Percentiles rank a stretch among this genome's conserved stretches.
These are phyloP conservation scores for Mnemiopsis leidyi DNA, from an alignment of 37 sponge, comb jelly and placozoan genomes.

Conservation along the genomic window DNA sequence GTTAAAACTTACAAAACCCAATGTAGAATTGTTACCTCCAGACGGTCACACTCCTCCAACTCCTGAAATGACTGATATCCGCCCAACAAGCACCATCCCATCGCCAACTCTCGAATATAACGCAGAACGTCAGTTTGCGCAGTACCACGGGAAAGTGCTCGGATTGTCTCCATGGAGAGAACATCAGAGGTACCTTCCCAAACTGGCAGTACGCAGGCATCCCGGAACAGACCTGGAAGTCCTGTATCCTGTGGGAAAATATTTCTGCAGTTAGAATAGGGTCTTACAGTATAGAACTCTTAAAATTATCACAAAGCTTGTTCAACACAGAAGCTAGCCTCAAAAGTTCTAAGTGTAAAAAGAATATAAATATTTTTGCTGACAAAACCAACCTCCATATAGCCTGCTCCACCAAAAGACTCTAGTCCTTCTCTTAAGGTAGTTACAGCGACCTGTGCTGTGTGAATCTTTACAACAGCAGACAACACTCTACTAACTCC, in stretches of 20 bases:
- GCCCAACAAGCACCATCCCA: background rate
- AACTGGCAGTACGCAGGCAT: slow-evolving; percentile 92
- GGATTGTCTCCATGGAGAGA: slow-evolving; percentile 80
- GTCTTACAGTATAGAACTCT: too few species aligned
- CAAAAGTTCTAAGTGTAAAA: background rate
- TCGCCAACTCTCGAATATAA: background rate
- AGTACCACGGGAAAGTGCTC: slow-evolving; percentile 67
- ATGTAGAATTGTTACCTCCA: too few species aligned
- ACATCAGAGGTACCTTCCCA: slow-evolving; percentile 98
- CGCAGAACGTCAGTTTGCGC: background rate
- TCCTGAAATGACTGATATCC: background rate
- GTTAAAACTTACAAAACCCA: too few species aligned
- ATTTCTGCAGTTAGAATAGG: background rate
- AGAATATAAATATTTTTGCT: too few species aligned
- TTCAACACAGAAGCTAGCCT: too few species aligned
- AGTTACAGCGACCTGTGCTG: slow-evolving; percentile 82
- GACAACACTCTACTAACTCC: slow-evolving; percentile 68
- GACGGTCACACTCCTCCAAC: background rate
- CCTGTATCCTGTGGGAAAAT: slow-evolving; percentile 75
- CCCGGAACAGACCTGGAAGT: slow-evolving; percentile 81
- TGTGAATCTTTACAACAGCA: slow-evolving; percentile 88
- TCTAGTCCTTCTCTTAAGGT: slow-evolving; percentile 87
- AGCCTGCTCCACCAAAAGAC: slow-evolving; percentile 94
- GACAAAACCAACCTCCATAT: slow-evolving; percentile 82
- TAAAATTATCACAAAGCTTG: too few species aligned